Conservation (phyloP, 2,888 invertebrate genomes). For the Macaria liturata region DNA sequence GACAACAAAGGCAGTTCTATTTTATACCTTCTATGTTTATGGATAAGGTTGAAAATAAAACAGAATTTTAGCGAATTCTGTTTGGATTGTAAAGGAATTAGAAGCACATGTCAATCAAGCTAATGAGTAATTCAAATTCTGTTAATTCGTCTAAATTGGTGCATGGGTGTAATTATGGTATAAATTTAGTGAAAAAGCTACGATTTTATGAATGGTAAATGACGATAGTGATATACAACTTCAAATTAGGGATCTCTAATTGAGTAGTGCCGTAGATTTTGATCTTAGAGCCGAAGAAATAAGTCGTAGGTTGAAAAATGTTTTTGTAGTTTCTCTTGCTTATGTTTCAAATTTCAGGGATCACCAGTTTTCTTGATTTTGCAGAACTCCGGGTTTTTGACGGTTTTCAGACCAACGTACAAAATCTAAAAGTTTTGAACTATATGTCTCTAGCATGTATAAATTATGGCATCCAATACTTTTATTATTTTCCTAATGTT, state of each 20-base stretch:
- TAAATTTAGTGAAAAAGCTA: conserved; percentile 39
- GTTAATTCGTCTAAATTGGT: conserved; percentile 70
- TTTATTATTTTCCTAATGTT: no score
- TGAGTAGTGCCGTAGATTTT: conserved; percentile 12
- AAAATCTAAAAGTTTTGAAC: no score
- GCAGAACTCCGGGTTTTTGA: no score
- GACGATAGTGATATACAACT: conserved; percentile 33
- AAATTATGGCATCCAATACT: no score
- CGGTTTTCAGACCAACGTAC: no score
- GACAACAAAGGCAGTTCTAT: background rate
- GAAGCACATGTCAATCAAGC: conserved; percentile 71
- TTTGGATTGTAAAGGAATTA: conserved; percentile 51
- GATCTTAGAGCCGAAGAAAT: no score
- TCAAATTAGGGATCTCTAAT: conserved; percentile 29
- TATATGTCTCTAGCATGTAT: no score
- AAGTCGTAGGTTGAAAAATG: no score
- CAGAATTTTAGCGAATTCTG: conserved; percentile 4
- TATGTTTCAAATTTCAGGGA: no score
- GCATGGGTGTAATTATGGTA: conserved; percentile 53
- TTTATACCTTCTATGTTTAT: conserved; percentile 4
- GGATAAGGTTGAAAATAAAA: conserved; percentile 15
- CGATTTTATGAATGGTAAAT: conserved; percentile 36
- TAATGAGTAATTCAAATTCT: conserved; percentile 78
- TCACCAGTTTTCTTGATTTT: no score
- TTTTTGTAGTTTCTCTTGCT: no score